Conservation (phyloP, 2,888 invertebrate genomes). For the Phengaris arion region DNA sequence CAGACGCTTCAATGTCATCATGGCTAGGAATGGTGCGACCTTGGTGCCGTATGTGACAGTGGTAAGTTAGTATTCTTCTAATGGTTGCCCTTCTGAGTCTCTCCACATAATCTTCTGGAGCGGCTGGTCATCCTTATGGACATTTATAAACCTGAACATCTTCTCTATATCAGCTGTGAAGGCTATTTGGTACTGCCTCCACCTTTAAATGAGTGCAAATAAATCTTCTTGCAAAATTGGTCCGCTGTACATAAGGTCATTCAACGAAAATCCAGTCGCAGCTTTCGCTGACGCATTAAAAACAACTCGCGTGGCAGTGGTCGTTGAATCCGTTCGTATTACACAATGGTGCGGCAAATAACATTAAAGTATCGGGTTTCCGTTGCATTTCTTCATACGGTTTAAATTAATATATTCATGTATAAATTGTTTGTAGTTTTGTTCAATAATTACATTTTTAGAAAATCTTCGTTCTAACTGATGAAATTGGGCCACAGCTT, state of each 20-base stretch:
- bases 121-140: background rate
- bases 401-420: too few species aligned
- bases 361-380: slow-evolving; percentile 28
- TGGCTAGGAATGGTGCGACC: background rate
- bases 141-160: background rate
- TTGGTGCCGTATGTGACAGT: background rate
- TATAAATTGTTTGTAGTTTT: too few species aligned
- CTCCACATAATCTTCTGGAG: background rate
- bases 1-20: background rate
- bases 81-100: background rate
- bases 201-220: slow-evolving; percentile 1
- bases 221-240: slow-evolving; percentile 24
- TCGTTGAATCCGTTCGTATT: slow-evolving; percentile 24
- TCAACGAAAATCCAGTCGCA: slow-evolving; percentile 23
- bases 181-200: slow-evolving; percentile 25
- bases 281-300: slow-evolving; percentile 29
- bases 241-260: slow-evolving; percentile 23
- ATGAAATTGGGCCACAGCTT: too few species aligned
- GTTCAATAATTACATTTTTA: too few species aligned
- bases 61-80: background rate
- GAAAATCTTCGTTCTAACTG: too few species aligned
- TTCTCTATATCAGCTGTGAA: slow-evolving; percentile 13
- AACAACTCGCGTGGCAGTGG: slow-evolving; percentile 29
- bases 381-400: slow-evolving; percentile 16
- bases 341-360: slow-evolving; percentile 31